These are phyloP conservation scores for Picus viridis DNA, from an alignment of 2,797 vertebrate species.

Conservation along the genomic window DNA sequence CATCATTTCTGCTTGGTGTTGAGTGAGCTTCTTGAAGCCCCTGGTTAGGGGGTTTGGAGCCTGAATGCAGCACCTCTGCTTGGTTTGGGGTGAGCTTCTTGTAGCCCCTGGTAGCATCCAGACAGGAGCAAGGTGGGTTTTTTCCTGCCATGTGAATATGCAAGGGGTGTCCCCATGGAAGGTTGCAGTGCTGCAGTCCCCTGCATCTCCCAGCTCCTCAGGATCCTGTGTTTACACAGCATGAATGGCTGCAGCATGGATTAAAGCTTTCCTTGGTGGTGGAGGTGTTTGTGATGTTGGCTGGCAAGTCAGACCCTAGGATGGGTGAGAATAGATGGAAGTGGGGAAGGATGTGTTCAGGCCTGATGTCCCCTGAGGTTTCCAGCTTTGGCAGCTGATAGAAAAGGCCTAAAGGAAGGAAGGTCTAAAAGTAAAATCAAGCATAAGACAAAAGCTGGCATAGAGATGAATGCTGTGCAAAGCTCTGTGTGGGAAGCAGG, in stretches of 20 bases:
- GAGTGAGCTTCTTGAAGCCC: conserved; percentile 13
- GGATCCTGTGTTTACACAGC: neutral
- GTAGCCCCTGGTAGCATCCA: neutral
- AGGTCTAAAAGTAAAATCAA: neutral
- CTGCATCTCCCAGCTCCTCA: neutral
- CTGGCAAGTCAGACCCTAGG: neutral
- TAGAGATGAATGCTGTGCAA: neutral
- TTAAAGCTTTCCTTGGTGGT: neutral
- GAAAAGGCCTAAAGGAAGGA: no score
- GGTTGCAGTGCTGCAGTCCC: neutral
- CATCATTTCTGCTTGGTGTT: neutral
- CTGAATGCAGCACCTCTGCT: neutral
- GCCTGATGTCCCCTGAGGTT: neutral
- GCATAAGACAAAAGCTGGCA: neutral
- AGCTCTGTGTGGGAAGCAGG: neutral
- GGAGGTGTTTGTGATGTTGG: neutral
- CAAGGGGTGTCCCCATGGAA: neutral
- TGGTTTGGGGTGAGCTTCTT: conserved; percentile 5
- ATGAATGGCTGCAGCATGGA: neutral
- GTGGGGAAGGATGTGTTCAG: neutral
- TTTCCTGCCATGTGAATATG: neutral
- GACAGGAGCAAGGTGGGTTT: neutral
- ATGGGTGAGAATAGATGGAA: neutral
- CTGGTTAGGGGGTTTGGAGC: neutral
- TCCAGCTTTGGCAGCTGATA: neutral